phyloP scores from a whole-genome alignment of 1,140 invertebrate genomes.

The Ceratina calcarata region DNA sequence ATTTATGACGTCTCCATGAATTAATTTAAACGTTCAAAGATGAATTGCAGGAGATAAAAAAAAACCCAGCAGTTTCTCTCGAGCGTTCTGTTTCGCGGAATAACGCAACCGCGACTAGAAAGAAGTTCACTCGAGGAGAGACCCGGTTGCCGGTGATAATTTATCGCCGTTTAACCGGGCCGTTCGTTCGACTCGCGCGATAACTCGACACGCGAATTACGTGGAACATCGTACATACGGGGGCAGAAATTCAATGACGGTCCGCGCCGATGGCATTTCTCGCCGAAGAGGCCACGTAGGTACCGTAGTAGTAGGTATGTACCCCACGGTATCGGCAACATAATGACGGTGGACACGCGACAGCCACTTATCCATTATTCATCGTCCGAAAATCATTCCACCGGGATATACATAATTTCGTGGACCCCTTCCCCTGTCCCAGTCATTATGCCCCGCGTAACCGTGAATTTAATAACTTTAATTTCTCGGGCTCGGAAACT shows the following conservation, averaged over 20 bases:
- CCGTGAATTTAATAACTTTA: slow-evolving; percentile 20
- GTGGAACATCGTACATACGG: slow-evolving; percentile 51
- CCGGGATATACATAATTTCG: slow-evolving; percentile 72
- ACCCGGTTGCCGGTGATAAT: slow-evolving; percentile 50
- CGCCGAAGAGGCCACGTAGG: neutral
- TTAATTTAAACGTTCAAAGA: neutral
- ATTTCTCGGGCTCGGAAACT: neutral
- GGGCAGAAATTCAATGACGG: slow-evolving; percentile 64
- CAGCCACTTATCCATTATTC: slow-evolving; percentile 77
- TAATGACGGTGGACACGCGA: slow-evolving; percentile 77
- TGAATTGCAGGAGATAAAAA: too few species aligned
- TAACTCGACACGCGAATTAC: slow-evolving; percentile 62
- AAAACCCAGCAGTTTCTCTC: neutral
- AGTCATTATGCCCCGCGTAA: slow-evolving; percentile 24
- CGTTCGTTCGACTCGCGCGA: slow-evolving; percentile 48
- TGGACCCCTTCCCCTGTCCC: neutral
- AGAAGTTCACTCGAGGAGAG: slow-evolving; percentile 27
- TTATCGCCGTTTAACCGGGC: slow-evolving; percentile 61
- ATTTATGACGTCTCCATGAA: too few species aligned
- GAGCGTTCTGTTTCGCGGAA: slow-evolving; percentile 33
- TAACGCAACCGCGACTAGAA: slow-evolving; percentile 47
- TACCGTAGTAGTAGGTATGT: slow-evolving; percentile 1
- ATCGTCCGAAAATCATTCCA: slow-evolving; percentile 71
- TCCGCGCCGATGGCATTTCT: slow-evolving; percentile 43
- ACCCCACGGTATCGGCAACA: slow-evolving; percentile 53